Evolutionary conservation across 2,888 invertebrate species (phyloP), one percentile per base, ranked within the genome.

Genomic region (Hetaerina titia): DNA sequence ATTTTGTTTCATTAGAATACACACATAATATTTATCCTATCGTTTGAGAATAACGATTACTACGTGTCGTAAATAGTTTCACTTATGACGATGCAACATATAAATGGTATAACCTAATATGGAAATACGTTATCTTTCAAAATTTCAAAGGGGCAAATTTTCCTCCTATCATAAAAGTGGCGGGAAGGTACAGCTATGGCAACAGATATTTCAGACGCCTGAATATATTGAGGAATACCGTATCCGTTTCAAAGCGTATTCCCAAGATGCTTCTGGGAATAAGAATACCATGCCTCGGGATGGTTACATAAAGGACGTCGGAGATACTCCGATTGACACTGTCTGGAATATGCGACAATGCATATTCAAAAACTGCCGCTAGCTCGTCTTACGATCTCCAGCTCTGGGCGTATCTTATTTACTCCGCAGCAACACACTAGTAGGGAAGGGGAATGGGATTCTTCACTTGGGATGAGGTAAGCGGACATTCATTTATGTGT

Each of bases 301-400:
- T 69, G 69, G 69, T n/a, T 69, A 69, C 31, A 31, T 25, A 81
- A 31, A 81, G 13, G 25, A 22, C 31, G 31, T 11, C 4, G 81
- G 31, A 81, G 81, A 81, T 19, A 81, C 81, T 25, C 81, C 81
- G 81, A 81, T 81, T 81, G 81, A 81, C 81, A 81, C 25, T 81
- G 81, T 31, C 25, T 31, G 17, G 60, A 60, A 60, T 60, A 5
- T 60, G 31, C 31, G 81, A 81, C 81, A 81, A 31, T 81, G 81
- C 81, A 81, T 81, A 81, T 81, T 81, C 81, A 22, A 81, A 31
- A 81, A 81, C 81, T 81, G 81, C 81, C 31, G 81, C 81, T 31
- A 31, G 81, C 81, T 81, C 81, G 19, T 31, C 81, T 31, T 81
- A 81, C 81, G 81, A 81, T 31, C 25, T 81, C 13, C 25, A 15